phyloP scores from a whole-genome alignment of 2,113 vertebrate genomes.

The Thalassarche chlororhynchos region DNA sequence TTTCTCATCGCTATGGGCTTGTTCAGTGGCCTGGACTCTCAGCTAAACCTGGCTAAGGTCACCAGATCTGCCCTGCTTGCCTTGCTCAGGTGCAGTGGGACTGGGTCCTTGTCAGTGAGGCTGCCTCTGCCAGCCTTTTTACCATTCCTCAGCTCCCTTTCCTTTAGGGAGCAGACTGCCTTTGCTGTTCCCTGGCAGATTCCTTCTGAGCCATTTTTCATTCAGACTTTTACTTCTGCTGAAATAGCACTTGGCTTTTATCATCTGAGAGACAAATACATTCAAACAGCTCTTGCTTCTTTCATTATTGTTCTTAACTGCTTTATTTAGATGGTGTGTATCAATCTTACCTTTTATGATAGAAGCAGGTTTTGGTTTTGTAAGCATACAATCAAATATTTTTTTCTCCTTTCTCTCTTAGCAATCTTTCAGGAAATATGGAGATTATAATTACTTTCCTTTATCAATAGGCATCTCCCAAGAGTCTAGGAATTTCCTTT shows the following conservation, averaged over 20 bases:
- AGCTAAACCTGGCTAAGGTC: background rate
- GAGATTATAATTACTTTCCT: background rate
- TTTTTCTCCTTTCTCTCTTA: background rate
- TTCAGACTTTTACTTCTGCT: background rate
- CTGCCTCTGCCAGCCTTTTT: background rate
- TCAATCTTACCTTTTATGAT: background rate
- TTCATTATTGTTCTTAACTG: background rate
- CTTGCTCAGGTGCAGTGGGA: background rate
- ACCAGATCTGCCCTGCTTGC: background rate
- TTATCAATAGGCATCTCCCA: background rate
- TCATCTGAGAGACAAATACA: background rate
- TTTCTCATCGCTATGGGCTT: background rate
- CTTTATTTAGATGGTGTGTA: background rate
- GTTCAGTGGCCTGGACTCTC: background rate
- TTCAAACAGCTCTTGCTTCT: background rate
- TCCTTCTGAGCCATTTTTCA: background rate
- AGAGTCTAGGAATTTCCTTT: background rate
- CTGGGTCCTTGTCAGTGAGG: fast-evolving
- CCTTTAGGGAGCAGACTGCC: background rate
- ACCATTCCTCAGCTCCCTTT: background rate
- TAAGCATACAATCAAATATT: background rate
- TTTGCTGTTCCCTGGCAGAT: background rate
- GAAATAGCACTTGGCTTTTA: background rate
- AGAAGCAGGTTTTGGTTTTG: background rate
- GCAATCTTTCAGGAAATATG: background rate